A percentile compares a stretch with the other conserved stretches of the same genome.
These are phyloP conservation scores for Allobates femoralis DNA, from an alignment of 2,797 vertebrate genomes.

Conservation along the genomic window DNA sequence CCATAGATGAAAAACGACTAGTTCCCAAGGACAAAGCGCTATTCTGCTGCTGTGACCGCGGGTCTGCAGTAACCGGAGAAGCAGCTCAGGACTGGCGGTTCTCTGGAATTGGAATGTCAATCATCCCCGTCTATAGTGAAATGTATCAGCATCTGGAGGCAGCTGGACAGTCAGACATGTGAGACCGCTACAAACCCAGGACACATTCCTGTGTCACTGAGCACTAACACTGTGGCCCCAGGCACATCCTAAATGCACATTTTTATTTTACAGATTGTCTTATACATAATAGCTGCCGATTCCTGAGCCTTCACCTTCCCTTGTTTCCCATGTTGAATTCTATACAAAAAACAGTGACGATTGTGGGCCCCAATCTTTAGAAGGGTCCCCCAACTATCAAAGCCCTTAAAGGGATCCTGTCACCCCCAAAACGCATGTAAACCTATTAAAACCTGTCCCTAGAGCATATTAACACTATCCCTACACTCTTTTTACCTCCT, in stretches of 20 bases:
- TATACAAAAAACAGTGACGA: no score
- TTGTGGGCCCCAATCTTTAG: no score
- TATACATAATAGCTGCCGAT: slow-evolving; percentile 29
- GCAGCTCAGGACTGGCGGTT: slow-evolving; percentile 6
- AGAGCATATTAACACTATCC: no score
- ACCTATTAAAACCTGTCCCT: no score
- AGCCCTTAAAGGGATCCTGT: no score
- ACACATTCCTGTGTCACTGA: slow-evolving; percentile 43
- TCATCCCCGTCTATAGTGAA: slow-evolving; percentile 7
- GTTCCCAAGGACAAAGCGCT: slow-evolving; percentile 43
- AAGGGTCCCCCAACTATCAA: no score
- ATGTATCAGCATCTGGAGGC: slow-evolving; percentile 57
- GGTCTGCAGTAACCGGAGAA: slow-evolving; percentile 42
- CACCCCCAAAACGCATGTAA: no score
- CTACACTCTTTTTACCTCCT: no score
- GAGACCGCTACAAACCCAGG: slow-evolving; percentile 27
- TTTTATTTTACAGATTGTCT: slow-evolving; percentile 23
- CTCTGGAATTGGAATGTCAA: slow-evolving; percentile 48
- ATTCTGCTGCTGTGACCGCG: slow-evolving; percentile 26
- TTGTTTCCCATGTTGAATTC: not conserved
- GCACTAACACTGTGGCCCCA: slow-evolving; percentile 33
- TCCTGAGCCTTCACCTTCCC: not conserved
- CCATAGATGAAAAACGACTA: not conserved
- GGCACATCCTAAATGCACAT: slow-evolving; percentile 19
- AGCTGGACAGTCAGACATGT: slow-evolving; percentile 26